Percentiles rank a stretch among this genome's conserved stretches.
phyloP scores from a whole-genome alignment of 2,888 invertebrate species.

The Spatulosminthurus flaviceps region DNA sequence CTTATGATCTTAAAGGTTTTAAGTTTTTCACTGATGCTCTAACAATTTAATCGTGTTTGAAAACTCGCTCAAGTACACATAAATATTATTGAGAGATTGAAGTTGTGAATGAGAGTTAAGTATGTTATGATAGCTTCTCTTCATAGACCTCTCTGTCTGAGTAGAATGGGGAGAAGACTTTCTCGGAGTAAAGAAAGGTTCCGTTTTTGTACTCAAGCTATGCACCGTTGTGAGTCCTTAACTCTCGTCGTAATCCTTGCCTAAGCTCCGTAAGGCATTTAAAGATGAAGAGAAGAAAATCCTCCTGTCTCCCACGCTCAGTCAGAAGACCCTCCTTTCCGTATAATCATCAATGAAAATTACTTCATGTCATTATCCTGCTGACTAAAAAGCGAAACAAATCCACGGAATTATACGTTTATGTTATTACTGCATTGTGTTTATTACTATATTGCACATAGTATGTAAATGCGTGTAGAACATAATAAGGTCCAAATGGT shows the following conservation, averaged over 20 bases:
- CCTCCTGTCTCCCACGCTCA: slow-evolving; percentile 46
- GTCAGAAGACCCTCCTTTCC: slow-evolving; percentile 1
- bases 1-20: not conserved
- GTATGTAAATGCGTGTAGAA: too few species aligned
- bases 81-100: slow-evolving; percentile 18
- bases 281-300: slow-evolving; percentile 31
- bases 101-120: slow-evolving; percentile 22
- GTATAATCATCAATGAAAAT: slow-evolving; percentile 44
- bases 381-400: slow-evolving; percentile 28
- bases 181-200: slow-evolving; percentile 42
- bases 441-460: too few species aligned
- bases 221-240: slow-evolving; percentile 1
- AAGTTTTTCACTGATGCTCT: not conserved
- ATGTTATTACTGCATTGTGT: too few species aligned
- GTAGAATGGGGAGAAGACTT: slow-evolving; percentile 25
- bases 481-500: not conserved
- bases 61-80: slow-evolving; percentile 12
- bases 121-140: slow-evolving; percentile 28
- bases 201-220: slow-evolving; percentile 35
- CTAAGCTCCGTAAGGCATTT: slow-evolving; percentile 44
- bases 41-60: slow-evolving; percentile 1
- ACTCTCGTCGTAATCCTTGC: slow-evolving; percentile 38
- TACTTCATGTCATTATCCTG: slow-evolving; percentile 26
- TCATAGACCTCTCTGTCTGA: too few species aligned
- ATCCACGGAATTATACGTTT: not conserved